Percentiles rank a stretch among this genome's conserved stretches.
These are phyloP conservation scores for Dendrolimus pini DNA, from an alignment of 2,888 invertebrate genomes.

Conservation along the genomic window DNA sequence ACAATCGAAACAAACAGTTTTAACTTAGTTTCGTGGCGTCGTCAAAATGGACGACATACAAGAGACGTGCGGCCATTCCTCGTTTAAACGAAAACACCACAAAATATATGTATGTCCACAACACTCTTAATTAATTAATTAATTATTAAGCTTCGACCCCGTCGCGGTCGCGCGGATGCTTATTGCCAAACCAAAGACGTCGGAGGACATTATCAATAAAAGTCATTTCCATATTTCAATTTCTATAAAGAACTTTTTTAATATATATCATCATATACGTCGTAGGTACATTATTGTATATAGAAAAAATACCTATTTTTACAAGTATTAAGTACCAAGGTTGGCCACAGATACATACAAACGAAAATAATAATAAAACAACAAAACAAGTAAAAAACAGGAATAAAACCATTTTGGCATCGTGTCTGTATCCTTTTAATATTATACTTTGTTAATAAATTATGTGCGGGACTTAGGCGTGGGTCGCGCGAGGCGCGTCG, in stretches of 20 bases:
- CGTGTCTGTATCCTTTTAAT: conserved; percentile 68
- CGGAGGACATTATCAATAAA: conserved; percentile 54
- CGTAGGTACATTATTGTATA: conserved; percentile 73
- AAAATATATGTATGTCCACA: neutral
- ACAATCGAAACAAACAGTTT: neutral
- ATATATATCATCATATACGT: conserved; percentile 70
- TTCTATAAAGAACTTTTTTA: conserved; percentile 73
- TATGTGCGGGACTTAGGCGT: conserved; percentile 48
- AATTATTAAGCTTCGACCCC: neutral
- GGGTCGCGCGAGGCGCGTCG: conserved; percentile 20
- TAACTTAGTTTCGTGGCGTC: neutral
- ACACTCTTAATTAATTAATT: neutral
- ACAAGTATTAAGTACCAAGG: conserved; percentile 74
- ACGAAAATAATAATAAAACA: conserved; percentile 71
- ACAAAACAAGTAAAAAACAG: conserved; percentile 75
- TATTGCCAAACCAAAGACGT: neutral
- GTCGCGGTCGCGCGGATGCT: too few species aligned
- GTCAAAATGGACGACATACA: neutral
- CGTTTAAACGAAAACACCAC: neutral
- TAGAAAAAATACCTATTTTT: conserved; percentile 75
- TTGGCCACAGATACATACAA: conserved; percentile 75
- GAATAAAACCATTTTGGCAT: conserved; percentile 76
- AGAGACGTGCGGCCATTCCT: neutral
- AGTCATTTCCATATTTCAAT: conserved; percentile 64
- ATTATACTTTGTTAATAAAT: conserved; percentile 62